Base-by-base conservation (phyloP, 2,113 vertebrate genomes). In the Pagrus major region DNA sequence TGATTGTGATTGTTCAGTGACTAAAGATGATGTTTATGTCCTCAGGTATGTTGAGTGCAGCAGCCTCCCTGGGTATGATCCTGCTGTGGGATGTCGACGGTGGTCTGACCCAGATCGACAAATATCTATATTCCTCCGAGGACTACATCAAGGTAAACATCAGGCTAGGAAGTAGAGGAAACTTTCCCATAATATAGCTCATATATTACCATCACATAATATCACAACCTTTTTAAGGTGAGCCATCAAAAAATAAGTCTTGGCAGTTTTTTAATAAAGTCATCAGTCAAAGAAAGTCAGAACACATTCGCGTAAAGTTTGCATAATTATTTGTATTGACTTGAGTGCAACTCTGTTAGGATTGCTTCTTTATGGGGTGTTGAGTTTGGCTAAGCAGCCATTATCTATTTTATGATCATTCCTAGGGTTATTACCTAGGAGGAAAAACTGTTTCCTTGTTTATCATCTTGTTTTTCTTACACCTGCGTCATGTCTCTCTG, bases 11-110 rank as follows among this genome's bases (percentile, higher is more conserved):
- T 66, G 4, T 18, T 44, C 0, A 6, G 8, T 37, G 8, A 47
- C 29, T 58, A 55, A 70, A 27, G 23, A 9, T 54, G 11, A 37
- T 14, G 0, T 64, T 20, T 66, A 44, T 88, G 29, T 88, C 72
- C 20, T 0, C 76, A 99, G 98, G 98, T 16, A 99, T 99, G 98
- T 80, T 99, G 90, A 99, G 98, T 37, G 98, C 98, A 65, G 98
- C 98, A 16, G 98, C 98, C 0, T 99, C 98, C 0, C 93, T 99
- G 86, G 98, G 98, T 47, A 98, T 98, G 84, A 98, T 99, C 76
- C 94, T 99, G 64, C 90, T 99, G 44, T 99, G 98, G 98, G 98
- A 99, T 0, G 98, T 99, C 74, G 98, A 99, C 0, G 98, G 98
- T 3, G 98, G 98, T 21, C 96, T 99, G 60, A 99, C 98, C 0